phyloP scores from a whole-genome alignment of 2,888 invertebrate species.

The Acanthoscelides obtectus region DNA sequence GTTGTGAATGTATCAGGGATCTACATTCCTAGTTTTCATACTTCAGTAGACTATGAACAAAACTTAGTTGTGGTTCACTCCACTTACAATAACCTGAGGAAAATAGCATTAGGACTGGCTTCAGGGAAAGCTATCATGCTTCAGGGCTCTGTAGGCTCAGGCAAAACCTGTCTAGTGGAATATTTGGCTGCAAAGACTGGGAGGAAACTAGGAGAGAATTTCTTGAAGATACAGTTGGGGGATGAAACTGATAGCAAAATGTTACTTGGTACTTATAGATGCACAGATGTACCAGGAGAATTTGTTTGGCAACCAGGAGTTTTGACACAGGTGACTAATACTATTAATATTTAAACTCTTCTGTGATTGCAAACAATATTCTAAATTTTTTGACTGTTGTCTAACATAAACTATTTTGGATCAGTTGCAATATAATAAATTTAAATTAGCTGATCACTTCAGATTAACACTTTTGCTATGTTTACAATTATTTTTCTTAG shows the following conservation, averaged over 20 bases:
- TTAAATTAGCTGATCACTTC: too few species aligned
- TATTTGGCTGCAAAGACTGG: slow-evolving; percentile 80
- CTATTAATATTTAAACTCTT: too few species aligned
- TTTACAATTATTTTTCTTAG: too few species aligned
- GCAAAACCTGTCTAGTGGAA: slow-evolving; percentile 88
- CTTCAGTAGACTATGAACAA: slow-evolving; percentile 4
- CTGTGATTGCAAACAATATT: too few species aligned
- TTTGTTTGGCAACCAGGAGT: slow-evolving; percentile 97
- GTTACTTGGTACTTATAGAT: slow-evolving; percentile 87
- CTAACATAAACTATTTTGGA: too few species aligned
- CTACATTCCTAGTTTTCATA: slow-evolving; percentile 3
- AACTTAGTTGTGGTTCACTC: slow-evolving; percentile 47
- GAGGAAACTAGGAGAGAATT: slow-evolving; percentile 48
- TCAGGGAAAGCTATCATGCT: slow-evolving; percentile 70
- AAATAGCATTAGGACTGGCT: slow-evolving; percentile 76
- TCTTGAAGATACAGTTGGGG: slow-evolving; percentile 88
- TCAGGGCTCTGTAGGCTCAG: slow-evolving; percentile 88
- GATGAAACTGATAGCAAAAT: slow-evolving; percentile 97
- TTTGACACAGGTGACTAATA: slow-evolving; percentile 67
- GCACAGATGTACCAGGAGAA: slow-evolving; percentile 95
- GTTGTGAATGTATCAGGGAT: slow-evolving; percentile 8
- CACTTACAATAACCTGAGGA: slow-evolving; percentile 67
- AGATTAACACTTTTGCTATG: too few species aligned
- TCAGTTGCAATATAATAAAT: too few species aligned
- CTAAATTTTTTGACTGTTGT: too few species aligned